Evolutionary conservation across 2,888 invertebrate genomes (phyloP).

Genomic region (Pristionchus fissidentatus): DNA sequence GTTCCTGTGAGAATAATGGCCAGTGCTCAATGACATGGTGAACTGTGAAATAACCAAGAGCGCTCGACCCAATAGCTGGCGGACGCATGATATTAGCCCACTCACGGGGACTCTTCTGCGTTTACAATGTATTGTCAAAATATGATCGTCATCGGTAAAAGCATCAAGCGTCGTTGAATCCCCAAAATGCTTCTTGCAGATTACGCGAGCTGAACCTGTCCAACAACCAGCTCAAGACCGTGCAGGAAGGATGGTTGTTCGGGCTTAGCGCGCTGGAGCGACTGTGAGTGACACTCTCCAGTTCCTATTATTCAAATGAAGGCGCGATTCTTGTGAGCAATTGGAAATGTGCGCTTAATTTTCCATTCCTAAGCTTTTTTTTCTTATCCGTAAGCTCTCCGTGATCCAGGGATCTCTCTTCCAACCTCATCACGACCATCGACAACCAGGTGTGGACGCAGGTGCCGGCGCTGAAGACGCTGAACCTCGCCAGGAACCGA

Average conservation of each 20-base stretch:
- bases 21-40: too few relatives aligned
- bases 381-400: not conserved
- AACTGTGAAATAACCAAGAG: too few relatives aligned
- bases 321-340: not conserved
- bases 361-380: not conserved
- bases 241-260: constrained; percentile 45
- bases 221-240: not conserved
- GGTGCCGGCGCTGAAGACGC: not conserved
- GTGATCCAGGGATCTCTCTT: constrained; percentile 37
- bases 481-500: constrained; percentile 45
- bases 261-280: constrained; percentile 7
- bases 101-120: not conserved
- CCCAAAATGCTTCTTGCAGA: not conserved
- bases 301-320: not conserved
- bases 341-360: not conserved
- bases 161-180: not conserved
- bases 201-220: constrained; percentile 37
- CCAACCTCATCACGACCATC: constrained; percentile 7
- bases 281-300: not conserved
- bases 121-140: not conserved
- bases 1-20: too few relatives aligned
- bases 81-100: not conserved
- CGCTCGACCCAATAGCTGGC: too few relatives aligned
- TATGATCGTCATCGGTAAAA: not conserved
- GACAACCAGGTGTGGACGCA: constrained; percentile 29